Conservation (phyloP, 2,113 vertebrate genomes). For the Myodes glareolus region DNA sequence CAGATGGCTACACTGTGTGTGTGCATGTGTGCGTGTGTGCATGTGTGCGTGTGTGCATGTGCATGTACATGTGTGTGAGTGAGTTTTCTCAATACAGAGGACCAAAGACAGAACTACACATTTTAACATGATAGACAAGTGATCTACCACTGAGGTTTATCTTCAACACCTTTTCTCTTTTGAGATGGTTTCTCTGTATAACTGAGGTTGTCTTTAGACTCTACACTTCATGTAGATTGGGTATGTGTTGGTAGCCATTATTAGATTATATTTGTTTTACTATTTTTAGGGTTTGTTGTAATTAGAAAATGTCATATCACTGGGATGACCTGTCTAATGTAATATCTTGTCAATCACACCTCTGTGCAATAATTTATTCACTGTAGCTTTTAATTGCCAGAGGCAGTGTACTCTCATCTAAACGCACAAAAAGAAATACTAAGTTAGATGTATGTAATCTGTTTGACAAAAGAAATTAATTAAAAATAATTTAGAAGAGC, state of each 20-base stretch:
- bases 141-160: background rate
- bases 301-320: background rate
- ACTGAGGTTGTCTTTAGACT: background rate
- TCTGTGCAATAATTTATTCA: slow-evolving; percentile 50
- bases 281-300: background rate
- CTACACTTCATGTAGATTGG: background rate
- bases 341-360: background rate
- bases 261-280: background rate
- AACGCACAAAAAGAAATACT: background rate
- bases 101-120: background rate
- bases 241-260: background rate
- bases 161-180: no score
- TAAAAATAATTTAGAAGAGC: background rate
- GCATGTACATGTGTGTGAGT: background rate
- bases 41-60: background rate
- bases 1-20: background rate
- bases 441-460: background rate
- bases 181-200: background rate
- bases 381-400: slow-evolving; percentile 29
- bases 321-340: background rate
- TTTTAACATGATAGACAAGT: background rate
- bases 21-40: background rate
- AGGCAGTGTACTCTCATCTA: background rate
- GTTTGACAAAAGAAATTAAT: slow-evolving; percentile 44
- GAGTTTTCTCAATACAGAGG: background rate